Evolutionary conservation across 92 coral and sea anemone genomes (phyloP), one percentile per base, ranked within the genome.

Genomic region (Bergia sp.): DNA sequence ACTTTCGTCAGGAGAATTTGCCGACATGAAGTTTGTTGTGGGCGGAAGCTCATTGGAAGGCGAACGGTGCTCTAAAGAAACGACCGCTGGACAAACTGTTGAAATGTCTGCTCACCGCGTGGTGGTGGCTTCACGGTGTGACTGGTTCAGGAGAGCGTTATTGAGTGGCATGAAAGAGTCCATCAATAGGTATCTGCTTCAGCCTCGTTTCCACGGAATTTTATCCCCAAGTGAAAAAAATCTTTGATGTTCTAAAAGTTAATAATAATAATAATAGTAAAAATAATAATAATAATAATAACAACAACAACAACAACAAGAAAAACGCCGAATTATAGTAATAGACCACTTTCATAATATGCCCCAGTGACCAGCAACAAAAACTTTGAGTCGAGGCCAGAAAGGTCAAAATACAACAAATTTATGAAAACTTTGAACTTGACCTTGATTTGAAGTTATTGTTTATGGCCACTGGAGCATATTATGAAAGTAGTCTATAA

Each of bases 141-240:
- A 90, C 73, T 96, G 98, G 96, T 96, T 96, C 79, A 93, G 94
- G 82, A 91, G 99, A 72, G 99, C 99, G 37, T 89, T 96, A 78
- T 23, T 91, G 1, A 96, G 99, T 90, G 99, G 99, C 38, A 96
- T 96, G 99, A 96, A 94, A 55, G 99, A 96, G 79, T 95, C 99
- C 1, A 95, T 96, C 76, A 96, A 96, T 73, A 95, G 96, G 99
- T 96, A 23, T 23, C 76, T 37, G 23, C 13, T 23, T 38, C 20
- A n/a, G 13, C 21, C 76, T 79, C n/a, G 4, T 18, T 7, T 8
- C 37, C 76, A 78, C 3, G 18, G 2, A 53, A 12, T 53, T 1
- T 45, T 45, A 45, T 45, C 9, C 8, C 50, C 50, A 41, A 79
- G 38, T 79, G 38, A 9, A 21, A 45, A 45, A 79, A 11, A 57